Evolutionary conservation across 1,140 invertebrate species (phyloP).

Genomic region (Diorhabda carinulata): DNA sequence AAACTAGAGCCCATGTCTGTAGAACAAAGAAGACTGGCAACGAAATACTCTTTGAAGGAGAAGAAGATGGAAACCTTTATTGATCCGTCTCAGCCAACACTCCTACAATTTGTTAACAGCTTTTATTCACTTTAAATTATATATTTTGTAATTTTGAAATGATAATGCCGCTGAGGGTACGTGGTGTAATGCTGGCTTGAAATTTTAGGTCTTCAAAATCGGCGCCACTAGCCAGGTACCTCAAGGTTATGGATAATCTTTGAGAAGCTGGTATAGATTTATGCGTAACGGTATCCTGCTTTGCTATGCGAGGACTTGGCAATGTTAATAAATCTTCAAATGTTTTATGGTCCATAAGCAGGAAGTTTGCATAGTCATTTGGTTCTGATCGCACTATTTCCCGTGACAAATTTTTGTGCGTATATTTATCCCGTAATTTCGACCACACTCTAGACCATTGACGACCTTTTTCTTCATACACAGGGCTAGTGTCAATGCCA

Average conservation of each 20-base stretch:
- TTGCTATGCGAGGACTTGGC: conserved; percentile 6
- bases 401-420: conserved; percentile 1
- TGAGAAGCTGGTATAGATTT: conserved; percentile 14
- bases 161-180: conserved; percentile 5
- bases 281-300: conserved; percentile 12
- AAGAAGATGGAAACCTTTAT: conserved; percentile 14
- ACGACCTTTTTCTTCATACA: conserved; percentile 3
- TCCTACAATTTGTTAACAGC: conserved; percentile 6
- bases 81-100: conserved; percentile 13
- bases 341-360: conserved; percentile 7
- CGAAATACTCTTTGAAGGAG: conserved; percentile 17
- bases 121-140: conserved; percentile 10
- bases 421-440: neutral
- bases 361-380: conserved; percentile 5
- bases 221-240: conserved; percentile 11
- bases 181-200: conserved; percentile 3
- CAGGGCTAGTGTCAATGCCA: conserved; percentile 9
- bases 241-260: conserved; percentile 15
- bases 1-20: conserved; percentile 14
- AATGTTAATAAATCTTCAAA: conserved; percentile 10
- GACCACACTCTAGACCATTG: conserved; percentile 3
- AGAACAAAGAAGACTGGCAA: conserved; percentile 11
- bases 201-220: conserved; percentile 15
- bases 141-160: conserved; percentile 11
- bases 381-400: conserved; percentile 8